Base-by-base conservation (phyloP, 2,797 vertebrate genomes). In the Morelia viridis region DNA sequence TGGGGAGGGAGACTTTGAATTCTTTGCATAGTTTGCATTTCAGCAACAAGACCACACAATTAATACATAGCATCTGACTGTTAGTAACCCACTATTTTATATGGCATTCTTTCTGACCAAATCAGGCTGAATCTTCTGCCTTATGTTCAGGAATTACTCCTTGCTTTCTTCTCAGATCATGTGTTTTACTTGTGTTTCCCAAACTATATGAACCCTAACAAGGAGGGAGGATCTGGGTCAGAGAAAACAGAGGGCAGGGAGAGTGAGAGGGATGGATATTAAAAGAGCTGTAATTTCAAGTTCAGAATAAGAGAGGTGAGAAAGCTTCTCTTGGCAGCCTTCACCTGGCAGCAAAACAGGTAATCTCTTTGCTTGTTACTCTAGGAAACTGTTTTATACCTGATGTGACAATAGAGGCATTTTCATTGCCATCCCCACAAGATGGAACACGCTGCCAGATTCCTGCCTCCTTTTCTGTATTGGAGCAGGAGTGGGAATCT, bases 61-160 rank as follows among this genome's bases (percentile, higher is more conserved):
- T 56, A 83, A 85, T 90, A 61, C 41, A 15, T 35, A 91, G 87
- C 80, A 91, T 91, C 76, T 86, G 61, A 57, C 57, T 89, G 31
- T 62, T 35, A 80, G n/a, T 41, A 24, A n/a, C 28, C n/a, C 62
- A 84, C 31, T 12, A 50, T 90, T 80, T 90, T 62, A 58, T 88
- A 41, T 64, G 68, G 84, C 19, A 71, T 10, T 11, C 0, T 19
- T 65, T 17, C 28, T 41, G 85, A 60, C 61, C 92, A 88, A 85
- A 87, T 71, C 61, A 87, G 53, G 80, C 31, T 80, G 90, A 58
- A 57, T 64, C 62, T 57, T 50, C 91, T 89, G 91, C 53, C 57
- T 19, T 61, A 28, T 13, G 31, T 61, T 60, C 65, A 65, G 89
- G 68, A 80, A 53, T 57, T 76, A 53, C 56, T 28, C 41, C n/a